These are phyloP conservation scores for Proterorhinus semilunaris DNA, from an alignment of 2,113 vertebrate genomes.

Conservation along the genomic window DNA sequence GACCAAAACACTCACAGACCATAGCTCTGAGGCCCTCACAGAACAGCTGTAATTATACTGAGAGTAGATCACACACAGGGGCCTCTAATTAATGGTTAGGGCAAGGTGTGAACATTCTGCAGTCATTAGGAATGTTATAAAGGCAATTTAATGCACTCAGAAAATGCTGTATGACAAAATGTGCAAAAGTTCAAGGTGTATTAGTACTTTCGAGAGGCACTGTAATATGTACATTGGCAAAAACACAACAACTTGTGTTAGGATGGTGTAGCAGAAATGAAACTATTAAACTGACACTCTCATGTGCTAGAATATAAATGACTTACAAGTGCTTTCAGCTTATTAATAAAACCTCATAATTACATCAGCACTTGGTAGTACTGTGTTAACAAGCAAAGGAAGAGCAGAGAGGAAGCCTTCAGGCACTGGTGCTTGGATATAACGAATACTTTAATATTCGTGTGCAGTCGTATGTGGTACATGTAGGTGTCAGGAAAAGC, in stretches of 20 bases:
- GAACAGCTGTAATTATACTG: too few species aligned
- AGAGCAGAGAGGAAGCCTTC: not conserved
- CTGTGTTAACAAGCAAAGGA: not conserved
- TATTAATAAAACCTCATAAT: constrained; percentile 7
- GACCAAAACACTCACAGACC: too few species aligned
- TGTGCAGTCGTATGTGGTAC: not conserved
- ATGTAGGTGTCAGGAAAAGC: constrained; percentile 14
- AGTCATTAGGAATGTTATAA: too few species aligned
- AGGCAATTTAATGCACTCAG: too few species aligned
- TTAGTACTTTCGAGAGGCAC: too few species aligned
- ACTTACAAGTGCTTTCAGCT: constrained; percentile 6
- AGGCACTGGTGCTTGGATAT: not conserved
- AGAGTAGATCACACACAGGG: too few species aligned
- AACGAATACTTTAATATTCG: constrained; percentile 33
- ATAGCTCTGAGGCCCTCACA: too few species aligned
- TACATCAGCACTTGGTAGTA: constrained; percentile 3
- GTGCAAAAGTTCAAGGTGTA: too few species aligned
- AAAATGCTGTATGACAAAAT: too few species aligned
- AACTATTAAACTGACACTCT: not conserved
- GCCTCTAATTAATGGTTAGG: too few species aligned
- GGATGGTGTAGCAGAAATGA: not conserved
- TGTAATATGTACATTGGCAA: not conserved
- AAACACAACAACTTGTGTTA: not conserved
- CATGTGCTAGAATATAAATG: not conserved
- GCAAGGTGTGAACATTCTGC: too few species aligned